Percentiles rank a stretch among this genome's conserved stretches.
Conservation (phyloP, 1,140 invertebrate species). For the Pygmarrhopalites habei region DNA sequence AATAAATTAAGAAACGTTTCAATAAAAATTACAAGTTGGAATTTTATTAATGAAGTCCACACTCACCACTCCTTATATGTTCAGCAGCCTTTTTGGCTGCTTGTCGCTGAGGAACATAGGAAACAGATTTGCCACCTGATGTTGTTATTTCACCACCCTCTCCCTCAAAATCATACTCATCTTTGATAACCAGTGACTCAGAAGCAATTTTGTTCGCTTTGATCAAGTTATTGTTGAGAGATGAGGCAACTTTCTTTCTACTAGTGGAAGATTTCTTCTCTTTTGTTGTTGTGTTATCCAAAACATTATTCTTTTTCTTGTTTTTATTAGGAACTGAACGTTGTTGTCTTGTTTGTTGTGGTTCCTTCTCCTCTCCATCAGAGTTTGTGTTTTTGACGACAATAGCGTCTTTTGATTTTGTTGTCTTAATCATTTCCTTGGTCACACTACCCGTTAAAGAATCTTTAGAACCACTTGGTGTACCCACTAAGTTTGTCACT, state of each 20-base stretch:
- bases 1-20: too few relatives aligned
- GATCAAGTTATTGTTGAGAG: neutral
- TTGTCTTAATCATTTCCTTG: constrained; percentile 9
- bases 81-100: constrained; percentile 85
- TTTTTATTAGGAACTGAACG: neutral
- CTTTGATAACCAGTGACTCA: constrained; percentile 37
- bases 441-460: neutral
- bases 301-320: neutral
- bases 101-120: constrained; percentile 79
- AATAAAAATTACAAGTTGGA: too few relatives aligned
- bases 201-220: neutral
- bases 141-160: constrained; percentile 50
- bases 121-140: constrained; percentile 56
- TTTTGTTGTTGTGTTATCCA: too few relatives aligned
- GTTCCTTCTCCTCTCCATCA: neutral
- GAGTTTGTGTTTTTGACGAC: neutral
- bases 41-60: too few relatives aligned
- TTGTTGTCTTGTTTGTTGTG: too few relatives aligned
- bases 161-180: constrained; percentile 58
- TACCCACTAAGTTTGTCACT: neutral
- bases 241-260: neutral
- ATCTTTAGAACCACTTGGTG: neutral
- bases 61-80: constrained; percentile 79
- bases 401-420: neutral
- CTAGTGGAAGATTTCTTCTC: neutral